A percentile compares a stretch with the other conserved stretches of the same genome.
phyloP scores from a whole-genome alignment of 2,888 invertebrate genomes.

The Trissolcus brochymenae region DNA sequence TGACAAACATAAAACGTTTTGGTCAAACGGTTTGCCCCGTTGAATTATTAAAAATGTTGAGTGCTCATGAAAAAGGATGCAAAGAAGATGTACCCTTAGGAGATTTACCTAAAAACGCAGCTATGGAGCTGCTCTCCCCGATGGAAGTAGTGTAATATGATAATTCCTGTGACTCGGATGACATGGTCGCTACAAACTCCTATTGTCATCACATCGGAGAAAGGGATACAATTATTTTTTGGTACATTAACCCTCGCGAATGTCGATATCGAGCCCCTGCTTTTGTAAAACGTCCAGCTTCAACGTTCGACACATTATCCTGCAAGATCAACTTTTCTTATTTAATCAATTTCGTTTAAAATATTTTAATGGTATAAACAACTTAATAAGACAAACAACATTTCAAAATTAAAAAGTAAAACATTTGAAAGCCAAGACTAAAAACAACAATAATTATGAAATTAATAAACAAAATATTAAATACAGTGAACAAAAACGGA shows the following conservation, averaged over 20 bases:
- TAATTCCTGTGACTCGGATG: constrained; percentile 66
- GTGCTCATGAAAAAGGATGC: too few relatives aligned
- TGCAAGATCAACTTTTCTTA: constrained; percentile 32
- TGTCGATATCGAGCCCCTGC: constrained; percentile 45
- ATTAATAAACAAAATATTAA: too few relatives aligned
- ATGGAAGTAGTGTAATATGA: constrained; percentile 69
- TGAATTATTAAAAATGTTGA: background rate
- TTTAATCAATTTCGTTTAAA: background rate
- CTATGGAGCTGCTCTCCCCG: constrained; percentile 65
- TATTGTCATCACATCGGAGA: constrained; percentile 46
- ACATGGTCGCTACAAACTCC: constrained; percentile 64
- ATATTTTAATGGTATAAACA: background rate
- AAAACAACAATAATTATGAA: too few relatives aligned
- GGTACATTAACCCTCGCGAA: constrained; percentile 47
- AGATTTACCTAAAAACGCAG: constrained; percentile 67
- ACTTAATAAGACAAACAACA: too few relatives aligned
- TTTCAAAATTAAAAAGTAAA: too few relatives aligned
- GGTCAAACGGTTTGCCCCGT: background rate
- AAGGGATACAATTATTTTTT: constrained; percentile 33
- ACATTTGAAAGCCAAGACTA: too few relatives aligned
- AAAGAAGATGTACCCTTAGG: too few relatives aligned
- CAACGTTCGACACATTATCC: constrained; percentile 48
- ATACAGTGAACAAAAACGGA: too few relatives aligned
- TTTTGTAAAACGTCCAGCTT: constrained; percentile 42
- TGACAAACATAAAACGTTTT: background rate